Conservation (phyloP, 35 echinoderm and acorn worm genomes). For the Strongylocentrotus purpuratus region DNA sequence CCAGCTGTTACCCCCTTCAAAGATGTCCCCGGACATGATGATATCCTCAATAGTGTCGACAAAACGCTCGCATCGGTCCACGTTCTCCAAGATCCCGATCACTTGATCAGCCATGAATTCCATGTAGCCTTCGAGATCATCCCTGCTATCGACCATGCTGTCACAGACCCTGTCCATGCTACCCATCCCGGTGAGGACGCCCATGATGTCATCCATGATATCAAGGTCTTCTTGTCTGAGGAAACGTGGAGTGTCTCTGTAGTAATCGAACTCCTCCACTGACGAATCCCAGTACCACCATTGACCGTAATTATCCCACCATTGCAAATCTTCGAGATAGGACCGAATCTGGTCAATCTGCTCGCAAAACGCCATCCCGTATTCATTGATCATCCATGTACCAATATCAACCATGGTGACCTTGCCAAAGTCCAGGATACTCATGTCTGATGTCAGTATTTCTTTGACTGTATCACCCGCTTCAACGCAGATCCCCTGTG, state of each 20-base stretch:
- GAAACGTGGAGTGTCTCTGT: not conserved
- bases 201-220: constrained; percentile 58
- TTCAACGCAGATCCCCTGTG: not conserved
- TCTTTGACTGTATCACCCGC: constrained; percentile 22
- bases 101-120: constrained; percentile 6
- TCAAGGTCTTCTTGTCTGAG: not conserved
- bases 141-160: constrained; percentile 46
- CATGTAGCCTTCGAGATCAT: constrained; percentile 28
- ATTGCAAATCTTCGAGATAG: constrained; percentile 5
- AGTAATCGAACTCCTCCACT: constrained; percentile 15
- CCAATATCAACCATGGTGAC: constrained; percentile 24
- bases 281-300: constrained; percentile 6
- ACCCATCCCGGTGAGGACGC: constrained; percentile 56
- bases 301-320: not conserved
- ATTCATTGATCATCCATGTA: not conserved
- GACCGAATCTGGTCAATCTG: constrained; percentile 30
- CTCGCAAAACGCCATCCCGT: constrained; percentile 25
- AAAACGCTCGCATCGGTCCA: constrained; percentile 53
- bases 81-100: constrained; percentile 45
- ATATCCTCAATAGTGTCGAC: constrained; percentile 41
- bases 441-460: constrained; percentile 49
- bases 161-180: constrained; percentile 60
- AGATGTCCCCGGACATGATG: not conserved
- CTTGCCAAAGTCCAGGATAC: not conserved
- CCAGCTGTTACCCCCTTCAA: not conserved